Evolutionary conservation across 2,888 invertebrate species (phyloP), one percentile per base, ranked within the genome.

Genomic region (Tetragonula carbonaria): DNA sequence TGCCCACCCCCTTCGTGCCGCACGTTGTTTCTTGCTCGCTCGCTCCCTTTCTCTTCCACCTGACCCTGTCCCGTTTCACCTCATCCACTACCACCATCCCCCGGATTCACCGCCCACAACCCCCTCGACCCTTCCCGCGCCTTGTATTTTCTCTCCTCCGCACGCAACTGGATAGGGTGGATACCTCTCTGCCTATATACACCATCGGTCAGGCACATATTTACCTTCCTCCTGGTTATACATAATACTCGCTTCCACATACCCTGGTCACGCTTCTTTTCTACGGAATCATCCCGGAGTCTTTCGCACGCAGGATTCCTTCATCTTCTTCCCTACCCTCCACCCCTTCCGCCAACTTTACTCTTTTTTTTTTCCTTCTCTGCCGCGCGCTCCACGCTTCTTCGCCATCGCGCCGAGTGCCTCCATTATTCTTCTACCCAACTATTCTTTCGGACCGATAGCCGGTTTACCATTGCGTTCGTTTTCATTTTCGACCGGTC

Each of bases 141-240:
- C 83, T 23, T 85, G 87, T 91, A 88, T 93, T 93, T 92, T 93
- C 93, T 92, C 93, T 94, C 93, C 93, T 92, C 90, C 83, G 90
- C 92, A 92, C 93, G 91, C 92, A 93, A 90, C 90, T 86, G 87
- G 88, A 89, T 91, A 89, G 92, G 91, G 90, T 85, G 86, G 88
- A 87, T 84, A 89, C 75, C 75, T 57, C 45, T 71, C 51, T 59
- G 59, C 45, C 74, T 78, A 67, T 82, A 89, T 86, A 84, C 84
- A 86, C 73, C 84, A 78, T 80, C 82, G 82, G 65, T 74, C 80
- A 76, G 65, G 72, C 83, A 87, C 84, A 87, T 88, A 86, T 87
- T 87, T 87, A 87, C 87, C 83, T 77, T 82, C 73, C 74, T 78
- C 38, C 78, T n/a, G 87, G 85, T 84, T 86, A 86, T 87, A 90